phyloP scores from a whole-genome alignment of 2,113 vertebrate species.

The Dromas ardeola region DNA sequence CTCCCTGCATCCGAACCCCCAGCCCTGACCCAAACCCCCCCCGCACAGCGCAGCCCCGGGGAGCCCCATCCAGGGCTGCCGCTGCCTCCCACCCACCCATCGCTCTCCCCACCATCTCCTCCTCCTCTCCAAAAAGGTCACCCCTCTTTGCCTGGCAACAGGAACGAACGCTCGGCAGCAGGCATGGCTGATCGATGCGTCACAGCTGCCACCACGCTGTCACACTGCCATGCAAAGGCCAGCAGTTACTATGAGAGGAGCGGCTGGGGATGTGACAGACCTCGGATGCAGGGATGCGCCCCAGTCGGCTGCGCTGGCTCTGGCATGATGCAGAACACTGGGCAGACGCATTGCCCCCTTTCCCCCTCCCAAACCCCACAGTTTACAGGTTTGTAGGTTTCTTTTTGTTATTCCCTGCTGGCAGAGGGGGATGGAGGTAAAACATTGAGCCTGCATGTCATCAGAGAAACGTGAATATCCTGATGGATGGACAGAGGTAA shows the following conservation, averaged over 20 bases:
- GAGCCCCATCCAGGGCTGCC: neutral
- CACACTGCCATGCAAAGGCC: neutral
- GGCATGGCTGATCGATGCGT: neutral
- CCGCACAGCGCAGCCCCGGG: fast-evolving
- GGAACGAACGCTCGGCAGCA: neutral
- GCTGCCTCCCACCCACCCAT: neutral
- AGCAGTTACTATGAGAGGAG: neutral
- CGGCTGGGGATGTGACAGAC: neutral
- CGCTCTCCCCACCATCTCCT: neutral
- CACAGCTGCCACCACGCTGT: neutral
- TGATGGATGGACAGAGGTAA: neutral
- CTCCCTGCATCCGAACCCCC: neutral
- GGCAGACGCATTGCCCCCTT: neutral
- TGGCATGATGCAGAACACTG: fast-evolving
- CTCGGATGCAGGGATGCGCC: neutral
- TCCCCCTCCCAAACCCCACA: neutral
- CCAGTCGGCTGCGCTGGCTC: neutral
- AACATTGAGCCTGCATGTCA: neutral
- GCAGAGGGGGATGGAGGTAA: neutral
- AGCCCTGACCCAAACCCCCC: neutral
- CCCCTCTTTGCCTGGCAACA: neutral
- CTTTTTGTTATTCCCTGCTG: neutral
- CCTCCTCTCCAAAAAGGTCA: neutral
- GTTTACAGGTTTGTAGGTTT: neutral
- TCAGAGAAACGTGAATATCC: neutral